A percentile compares a stretch with the other conserved stretches of the same genome.
Conservation (phyloP, 2,113 vertebrate genomes). For the Alligator sinensis region DNA sequence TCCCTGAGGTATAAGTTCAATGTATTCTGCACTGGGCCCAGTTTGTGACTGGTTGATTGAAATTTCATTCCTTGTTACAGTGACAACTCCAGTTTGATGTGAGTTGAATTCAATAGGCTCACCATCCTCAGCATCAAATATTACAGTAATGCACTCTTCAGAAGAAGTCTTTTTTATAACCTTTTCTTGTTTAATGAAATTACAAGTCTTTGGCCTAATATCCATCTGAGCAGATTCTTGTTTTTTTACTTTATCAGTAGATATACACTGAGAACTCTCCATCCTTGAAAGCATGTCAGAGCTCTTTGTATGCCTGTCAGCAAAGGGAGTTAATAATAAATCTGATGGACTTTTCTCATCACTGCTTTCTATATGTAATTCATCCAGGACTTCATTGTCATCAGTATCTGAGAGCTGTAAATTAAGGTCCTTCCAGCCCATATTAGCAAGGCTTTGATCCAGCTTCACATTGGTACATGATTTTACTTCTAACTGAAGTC, state of each 20-base stretch:
- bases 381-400: constrained; percentile 81
- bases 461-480: constrained; percentile 67
- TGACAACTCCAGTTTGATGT: constrained; percentile 77
- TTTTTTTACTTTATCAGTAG: constrained; percentile 75
- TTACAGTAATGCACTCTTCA: constrained; percentile 83
- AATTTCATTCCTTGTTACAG: constrained; percentile 80
- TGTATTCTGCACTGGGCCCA: constrained; percentile 70
- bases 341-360: constrained; percentile 81
- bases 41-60: constrained; percentile 71
- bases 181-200: constrained; percentile 84
- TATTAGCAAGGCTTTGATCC: constrained; percentile 65
- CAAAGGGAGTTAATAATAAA: constrained; percentile 66
- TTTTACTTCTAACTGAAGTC: constrained; percentile 79
- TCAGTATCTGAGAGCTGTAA: constrained; percentile 85
- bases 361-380: constrained; percentile 82
- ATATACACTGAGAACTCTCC: constrained; percentile 66
- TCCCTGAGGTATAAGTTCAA: constrained; percentile 80
- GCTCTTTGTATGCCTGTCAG: constrained; percentile 75
- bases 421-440: constrained; percentile 54
- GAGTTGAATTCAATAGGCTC: constrained; percentile 87
- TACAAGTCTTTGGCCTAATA: constrained; percentile 79
- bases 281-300: constrained; percentile 66
- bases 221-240: constrained; percentile 61
- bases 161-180: constrained; percentile 83
- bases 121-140: constrained; percentile 87